Conservation (phyloP, 2,113 vertebrate genomes). For the Pelvicachromis taeniatus region DNA sequence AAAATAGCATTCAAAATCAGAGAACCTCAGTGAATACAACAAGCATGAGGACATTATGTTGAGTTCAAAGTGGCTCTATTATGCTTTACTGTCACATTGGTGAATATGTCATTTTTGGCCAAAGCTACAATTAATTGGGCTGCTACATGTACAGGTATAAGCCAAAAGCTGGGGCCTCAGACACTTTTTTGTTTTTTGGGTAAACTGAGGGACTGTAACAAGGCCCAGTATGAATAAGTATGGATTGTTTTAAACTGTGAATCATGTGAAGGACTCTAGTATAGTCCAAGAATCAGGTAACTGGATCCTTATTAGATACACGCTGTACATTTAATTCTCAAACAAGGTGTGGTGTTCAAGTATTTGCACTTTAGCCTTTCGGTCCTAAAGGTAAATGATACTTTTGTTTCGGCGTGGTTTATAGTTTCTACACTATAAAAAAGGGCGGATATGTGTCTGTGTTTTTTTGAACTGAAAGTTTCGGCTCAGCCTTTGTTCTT, state of each 20-base stretch:
- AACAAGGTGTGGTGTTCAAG: too few relatives aligned
- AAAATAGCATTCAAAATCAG: not conserved
- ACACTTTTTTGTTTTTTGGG: too few relatives aligned
- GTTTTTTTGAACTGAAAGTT: not conserved
- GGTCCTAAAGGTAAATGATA: not conserved
- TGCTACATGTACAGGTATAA: not conserved
- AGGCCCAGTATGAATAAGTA: not conserved
- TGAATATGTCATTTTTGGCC: accelerated
- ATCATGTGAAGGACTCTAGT: not conserved
- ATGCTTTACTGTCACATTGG: not conserved
- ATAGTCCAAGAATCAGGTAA: too few relatives aligned
- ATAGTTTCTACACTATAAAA: not conserved
- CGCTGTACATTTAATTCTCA: too few relatives aligned
- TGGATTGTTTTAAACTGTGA: not conserved
- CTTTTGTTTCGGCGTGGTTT: not conserved
- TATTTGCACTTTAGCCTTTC: not conserved
- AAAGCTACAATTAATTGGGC: not conserved
- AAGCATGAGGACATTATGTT: not conserved
- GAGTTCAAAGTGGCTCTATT: not conserved
- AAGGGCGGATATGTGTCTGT: accelerated
- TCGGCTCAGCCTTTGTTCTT: not conserved
- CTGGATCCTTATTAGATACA: too few relatives aligned
- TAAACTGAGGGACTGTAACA: not conserved
- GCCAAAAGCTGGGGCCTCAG: not conserved
- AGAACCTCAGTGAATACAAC: not conserved